A percentile compares a stretch with the other conserved stretches of the same genome.
These are phyloP conservation scores for Oscheius sp. DNA, from an alignment of 2,888 invertebrate genomes.

Conservation along the genomic window DNA sequence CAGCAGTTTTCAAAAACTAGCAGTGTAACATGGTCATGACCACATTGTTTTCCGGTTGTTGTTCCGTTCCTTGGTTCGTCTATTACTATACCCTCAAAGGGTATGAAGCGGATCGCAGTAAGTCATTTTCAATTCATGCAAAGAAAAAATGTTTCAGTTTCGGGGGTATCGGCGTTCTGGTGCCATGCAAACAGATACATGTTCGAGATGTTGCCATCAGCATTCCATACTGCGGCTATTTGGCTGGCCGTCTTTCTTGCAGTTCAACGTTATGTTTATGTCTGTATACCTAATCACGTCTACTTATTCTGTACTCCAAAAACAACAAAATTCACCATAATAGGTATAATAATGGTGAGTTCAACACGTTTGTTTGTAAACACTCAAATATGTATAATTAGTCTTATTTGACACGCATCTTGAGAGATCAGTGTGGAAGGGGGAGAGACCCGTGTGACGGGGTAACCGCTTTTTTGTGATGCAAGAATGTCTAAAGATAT, in stretches of 20 bases:
- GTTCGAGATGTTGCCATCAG: constrained; percentile 80
- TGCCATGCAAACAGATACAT: constrained; percentile 75
- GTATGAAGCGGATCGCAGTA: constrained; percentile 37
- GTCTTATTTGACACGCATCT: no score
- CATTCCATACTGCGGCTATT: constrained; percentile 92
- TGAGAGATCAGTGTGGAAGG: no score
- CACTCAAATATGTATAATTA: no score
- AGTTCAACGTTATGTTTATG: constrained; percentile 91
- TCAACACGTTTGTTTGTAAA: not conserved
- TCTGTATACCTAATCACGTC: constrained; percentile 89
- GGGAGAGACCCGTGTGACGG: no score
- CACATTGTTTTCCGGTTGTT: constrained; percentile 46
- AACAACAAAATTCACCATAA: constrained; percentile 82
- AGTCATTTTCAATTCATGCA: not conserved
- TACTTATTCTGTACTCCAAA: constrained; percentile 82
- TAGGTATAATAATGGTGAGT: constrained; percentile 77
- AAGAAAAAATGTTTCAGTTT: not conserved
- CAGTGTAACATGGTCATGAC: no score
- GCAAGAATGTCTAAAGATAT: no score
- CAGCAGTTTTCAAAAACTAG: no score
- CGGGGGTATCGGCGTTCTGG: constrained; percentile 58
- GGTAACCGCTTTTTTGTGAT: no score
- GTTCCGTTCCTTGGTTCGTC: constrained; percentile 65
- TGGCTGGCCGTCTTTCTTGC: constrained; percentile 91
- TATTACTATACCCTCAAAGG: constrained; percentile 68